Evolutionary conservation across 1,140 invertebrate genomes (phyloP).

Genomic region (Meloidogyne floridensis): DNA sequence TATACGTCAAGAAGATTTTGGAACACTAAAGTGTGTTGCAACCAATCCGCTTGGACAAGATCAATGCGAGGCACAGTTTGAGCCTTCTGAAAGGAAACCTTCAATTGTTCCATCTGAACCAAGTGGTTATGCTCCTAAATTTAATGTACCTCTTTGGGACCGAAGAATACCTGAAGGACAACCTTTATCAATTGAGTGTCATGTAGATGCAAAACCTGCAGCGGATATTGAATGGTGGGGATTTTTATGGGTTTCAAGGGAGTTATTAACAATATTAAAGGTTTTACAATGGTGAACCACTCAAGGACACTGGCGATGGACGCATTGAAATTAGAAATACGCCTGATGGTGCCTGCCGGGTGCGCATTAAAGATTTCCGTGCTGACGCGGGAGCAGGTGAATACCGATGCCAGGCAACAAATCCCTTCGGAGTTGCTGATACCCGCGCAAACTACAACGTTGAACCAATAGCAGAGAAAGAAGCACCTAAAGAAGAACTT

Average conservation of each 20-base stretch:
- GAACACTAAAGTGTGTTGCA: constrained; percentile 66
- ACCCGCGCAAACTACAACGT: constrained; percentile 82
- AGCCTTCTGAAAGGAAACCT: constrained; percentile 42
- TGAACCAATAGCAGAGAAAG: constrained; percentile 68
- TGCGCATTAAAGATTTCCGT: constrained; percentile 82
- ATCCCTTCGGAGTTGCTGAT: constrained; percentile 83
- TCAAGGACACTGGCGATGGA: constrained; percentile 73
- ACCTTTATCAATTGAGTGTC: constrained; percentile 61
- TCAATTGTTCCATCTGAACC: constrained; percentile 28
- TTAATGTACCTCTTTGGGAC: constrained; percentile 66
- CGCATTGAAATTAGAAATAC: constrained; percentile 73
- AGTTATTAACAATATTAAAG: no score
- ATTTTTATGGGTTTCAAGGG: neutral
- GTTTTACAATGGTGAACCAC: constrained; percentile 67
- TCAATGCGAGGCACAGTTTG: constrained; percentile 63
- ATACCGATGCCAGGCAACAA: constrained; percentile 88
- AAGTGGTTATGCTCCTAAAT: constrained; percentile 59
- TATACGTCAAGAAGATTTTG: constrained; percentile 67
- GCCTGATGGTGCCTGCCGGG: constrained; percentile 83
- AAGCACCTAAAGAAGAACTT: constrained; percentile 33
- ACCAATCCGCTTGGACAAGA: constrained; percentile 68
- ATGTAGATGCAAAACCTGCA: constrained; percentile 63
- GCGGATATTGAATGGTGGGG: constrained; percentile 60
- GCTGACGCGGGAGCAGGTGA: constrained; percentile 84
- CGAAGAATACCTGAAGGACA: constrained; percentile 59